phyloP scores from a whole-genome alignment of 2,113 vertebrate species.

The Salvator merianae region DNA sequence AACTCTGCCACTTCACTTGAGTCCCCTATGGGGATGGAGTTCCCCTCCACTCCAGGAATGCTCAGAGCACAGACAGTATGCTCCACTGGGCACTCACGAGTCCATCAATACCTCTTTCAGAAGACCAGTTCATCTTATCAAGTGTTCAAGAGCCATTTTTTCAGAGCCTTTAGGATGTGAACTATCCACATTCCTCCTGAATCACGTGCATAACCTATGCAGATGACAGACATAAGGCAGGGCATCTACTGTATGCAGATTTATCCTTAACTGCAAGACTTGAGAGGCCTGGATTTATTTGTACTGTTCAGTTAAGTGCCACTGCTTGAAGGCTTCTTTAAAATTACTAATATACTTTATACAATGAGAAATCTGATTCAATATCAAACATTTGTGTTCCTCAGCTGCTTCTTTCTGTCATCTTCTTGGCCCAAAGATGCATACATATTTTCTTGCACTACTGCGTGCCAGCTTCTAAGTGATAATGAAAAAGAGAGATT shows the following conservation, averaged over 20 bases:
- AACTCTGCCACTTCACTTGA: too few relatives aligned
- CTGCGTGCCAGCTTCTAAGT: not conserved
- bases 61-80: too few relatives aligned
- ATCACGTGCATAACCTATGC: not conserved
- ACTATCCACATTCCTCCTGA: too few relatives aligned
- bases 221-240: too few relatives aligned
- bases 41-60: too few relatives aligned
- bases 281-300: not conserved
- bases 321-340: not conserved
- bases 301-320: not conserved
- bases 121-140: too few relatives aligned
- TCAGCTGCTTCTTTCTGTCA: not conserved
- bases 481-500: not conserved
- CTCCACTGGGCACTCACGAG: too few relatives aligned
- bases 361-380: conserved; percentile 7
- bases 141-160: too few relatives aligned
- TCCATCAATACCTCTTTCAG: too few relatives aligned
- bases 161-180: too few relatives aligned
- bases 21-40: too few relatives aligned
- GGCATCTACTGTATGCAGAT: not conserved
- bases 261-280: not conserved
- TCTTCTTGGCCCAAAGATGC: not conserved
- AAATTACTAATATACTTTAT: conserved; percentile 11
- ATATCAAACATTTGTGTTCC: not conserved
- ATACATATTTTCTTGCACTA: not conserved